phyloP scores from a whole-genome alignment of 2,888 invertebrate genomes.

The Orthosia cruda region DNA sequence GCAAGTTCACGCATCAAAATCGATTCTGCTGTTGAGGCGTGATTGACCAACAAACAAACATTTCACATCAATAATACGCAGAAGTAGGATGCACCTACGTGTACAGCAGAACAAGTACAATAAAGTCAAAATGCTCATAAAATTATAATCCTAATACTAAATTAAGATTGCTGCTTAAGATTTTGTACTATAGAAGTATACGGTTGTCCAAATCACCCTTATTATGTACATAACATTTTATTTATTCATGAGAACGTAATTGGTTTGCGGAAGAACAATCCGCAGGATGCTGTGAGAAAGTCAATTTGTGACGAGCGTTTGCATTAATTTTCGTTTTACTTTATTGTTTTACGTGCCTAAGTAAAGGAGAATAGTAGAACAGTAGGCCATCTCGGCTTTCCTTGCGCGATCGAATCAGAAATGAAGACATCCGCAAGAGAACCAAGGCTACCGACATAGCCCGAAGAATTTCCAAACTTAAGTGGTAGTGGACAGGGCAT shows the following conservation, averaged over 20 bases:
- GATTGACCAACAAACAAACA: too few relatives aligned
- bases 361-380: too few relatives aligned
- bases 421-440: too few relatives aligned
- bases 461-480: too few relatives aligned
- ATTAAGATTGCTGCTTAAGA: slow-evolving; percentile 9
- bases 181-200: not conserved
- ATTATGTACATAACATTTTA: slow-evolving; percentile 40
- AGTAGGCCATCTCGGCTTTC: too few relatives aligned
- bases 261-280: slow-evolving; percentile 46
- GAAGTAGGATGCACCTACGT: not conserved
- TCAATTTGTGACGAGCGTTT: slow-evolving; percentile 39
- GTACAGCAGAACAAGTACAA: too few relatives aligned
- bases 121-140: not conserved
- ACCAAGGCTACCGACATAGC: too few relatives aligned
- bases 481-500: too few relatives aligned
- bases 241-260: slow-evolving; percentile 60
- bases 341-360: not conserved
- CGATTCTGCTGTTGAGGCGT: too few relatives aligned
- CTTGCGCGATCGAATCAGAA: too few relatives aligned
- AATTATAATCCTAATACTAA: slow-evolving; percentile 5
- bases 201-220: slow-evolving; percentile 14
- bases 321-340: slow-evolving; percentile 15
- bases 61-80: too few relatives aligned
- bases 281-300: slow-evolving; percentile 26
- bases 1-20: too few relatives aligned